phyloP scores from a whole-genome alignment of 2,797 vertebrate species.

The Lindbergichthys nudifrons region DNA sequence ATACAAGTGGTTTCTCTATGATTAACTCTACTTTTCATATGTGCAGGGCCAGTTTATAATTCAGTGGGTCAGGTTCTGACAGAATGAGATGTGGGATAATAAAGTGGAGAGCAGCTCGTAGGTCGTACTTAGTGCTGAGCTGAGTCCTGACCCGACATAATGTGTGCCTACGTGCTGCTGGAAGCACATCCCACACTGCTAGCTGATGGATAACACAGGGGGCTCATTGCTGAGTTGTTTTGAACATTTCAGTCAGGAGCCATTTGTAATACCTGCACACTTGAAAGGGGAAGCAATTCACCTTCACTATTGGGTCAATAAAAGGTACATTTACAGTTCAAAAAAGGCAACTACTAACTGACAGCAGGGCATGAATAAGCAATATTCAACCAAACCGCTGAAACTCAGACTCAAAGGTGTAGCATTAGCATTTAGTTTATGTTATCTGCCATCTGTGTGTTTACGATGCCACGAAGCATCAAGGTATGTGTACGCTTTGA shows the following conservation, averaged over 20 bases:
- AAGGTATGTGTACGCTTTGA: too few species aligned
- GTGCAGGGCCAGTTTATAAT: constrained; percentile 10
- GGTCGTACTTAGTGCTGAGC: constrained; percentile 21
- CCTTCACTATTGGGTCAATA: too few species aligned
- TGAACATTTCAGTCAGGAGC: background rate
- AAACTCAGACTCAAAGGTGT: too few species aligned
- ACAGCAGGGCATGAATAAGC: too few species aligned
- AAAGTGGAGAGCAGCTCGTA: constrained; percentile 23
- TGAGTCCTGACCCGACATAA: constrained; percentile 40
- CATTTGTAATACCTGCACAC: too few species aligned
- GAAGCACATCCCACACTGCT: background rate
- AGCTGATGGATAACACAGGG: background rate
- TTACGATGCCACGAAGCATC: too few species aligned
- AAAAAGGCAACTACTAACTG: too few species aligned
- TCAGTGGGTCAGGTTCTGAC: constrained; percentile 5
- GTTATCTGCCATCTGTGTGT: too few species aligned
- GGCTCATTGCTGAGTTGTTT: background rate
- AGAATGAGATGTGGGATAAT: constrained; percentile 35
- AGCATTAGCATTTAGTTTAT: too few species aligned
- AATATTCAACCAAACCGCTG: too few species aligned
- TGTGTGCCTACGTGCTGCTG: background rate
- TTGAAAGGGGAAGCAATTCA: too few species aligned
- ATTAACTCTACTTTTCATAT: background rate
- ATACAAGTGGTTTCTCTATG: constrained; percentile 1
- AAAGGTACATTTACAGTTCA: too few species aligned